Percentiles rank a stretch among this genome's conserved stretches.
Evolutionary conservation across 2,797 vertebrate species (phyloP).

Genomic region (Limosa lapponica): DNA sequence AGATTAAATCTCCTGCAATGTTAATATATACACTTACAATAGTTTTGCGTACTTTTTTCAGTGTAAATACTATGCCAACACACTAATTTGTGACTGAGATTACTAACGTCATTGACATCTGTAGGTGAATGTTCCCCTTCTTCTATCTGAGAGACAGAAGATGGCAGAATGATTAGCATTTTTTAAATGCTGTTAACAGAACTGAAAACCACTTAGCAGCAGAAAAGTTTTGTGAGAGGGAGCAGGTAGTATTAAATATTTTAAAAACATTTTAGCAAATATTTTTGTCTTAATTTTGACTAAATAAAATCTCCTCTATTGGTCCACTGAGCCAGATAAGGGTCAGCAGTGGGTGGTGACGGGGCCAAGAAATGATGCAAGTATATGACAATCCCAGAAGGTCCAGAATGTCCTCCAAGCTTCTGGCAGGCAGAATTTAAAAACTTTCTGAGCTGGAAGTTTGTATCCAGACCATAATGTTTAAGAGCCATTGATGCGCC

Average conservation of each 20-base stretch:
- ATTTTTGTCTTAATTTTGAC: background rate
- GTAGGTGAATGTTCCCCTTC: background rate
- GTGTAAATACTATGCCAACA: constrained; percentile 2
- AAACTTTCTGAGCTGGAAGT: background rate
- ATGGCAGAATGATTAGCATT: constrained; percentile 53
- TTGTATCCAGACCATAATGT: background rate
- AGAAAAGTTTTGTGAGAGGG: constrained; percentile 64
- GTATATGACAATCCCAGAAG: background rate
- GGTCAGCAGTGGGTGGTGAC: background rate
- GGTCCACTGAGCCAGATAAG: background rate
- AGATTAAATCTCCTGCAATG: background rate
- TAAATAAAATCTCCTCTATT: background rate
- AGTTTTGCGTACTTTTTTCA: background rate
- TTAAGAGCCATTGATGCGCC: background rate
- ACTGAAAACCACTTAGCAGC: constrained; percentile 57
- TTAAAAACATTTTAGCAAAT: constrained; percentile 37
- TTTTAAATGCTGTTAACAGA: constrained; percentile 42
- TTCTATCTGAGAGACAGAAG: constrained; percentile 52
- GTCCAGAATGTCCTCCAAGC: background rate
- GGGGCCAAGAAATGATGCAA: background rate
- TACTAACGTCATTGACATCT: background rate
- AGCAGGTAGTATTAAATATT: constrained; percentile 49
- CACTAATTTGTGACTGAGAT: constrained; percentile 2
- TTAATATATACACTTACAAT: background rate
- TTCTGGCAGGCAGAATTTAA: background rate